Conservation (phyloP, 1,140 invertebrate species). For the Drosophila pseudoananassae region DNA sequence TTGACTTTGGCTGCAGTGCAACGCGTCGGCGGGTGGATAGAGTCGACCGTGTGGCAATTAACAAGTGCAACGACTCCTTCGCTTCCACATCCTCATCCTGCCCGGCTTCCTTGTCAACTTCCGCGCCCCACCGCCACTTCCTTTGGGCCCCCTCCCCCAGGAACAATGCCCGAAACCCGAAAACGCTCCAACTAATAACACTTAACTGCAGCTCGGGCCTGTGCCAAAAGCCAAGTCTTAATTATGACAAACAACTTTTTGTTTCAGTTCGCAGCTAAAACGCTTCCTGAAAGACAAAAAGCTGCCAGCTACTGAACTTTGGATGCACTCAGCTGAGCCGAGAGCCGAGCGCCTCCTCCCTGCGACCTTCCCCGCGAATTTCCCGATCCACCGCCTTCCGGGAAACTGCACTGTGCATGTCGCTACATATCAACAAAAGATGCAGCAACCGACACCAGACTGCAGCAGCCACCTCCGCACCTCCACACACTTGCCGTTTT, state of each 20-base stretch:
- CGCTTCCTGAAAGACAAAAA: constrained; percentile 66
- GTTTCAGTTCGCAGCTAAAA: constrained; percentile 57
- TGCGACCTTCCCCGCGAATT: constrained; percentile 1
- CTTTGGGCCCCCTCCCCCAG: constrained; percentile 5
- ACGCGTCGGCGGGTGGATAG: constrained; percentile 34
- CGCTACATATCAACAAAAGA: constrained; percentile 78
- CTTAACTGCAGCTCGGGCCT: constrained; percentile 50
- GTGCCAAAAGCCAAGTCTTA: constrained; percentile 63
- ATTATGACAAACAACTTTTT: constrained; percentile 70
- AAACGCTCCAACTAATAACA: constrained; percentile 69
- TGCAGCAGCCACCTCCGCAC: constrained; percentile 24
- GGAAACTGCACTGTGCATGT: constrained; percentile 61
- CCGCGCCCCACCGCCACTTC: constrained; percentile 25
- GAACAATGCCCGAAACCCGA: constrained; percentile 48
- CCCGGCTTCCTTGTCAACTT: constrained; percentile 49
- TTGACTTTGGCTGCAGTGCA: constrained; percentile 40
- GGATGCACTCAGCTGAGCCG: constrained; percentile 24
- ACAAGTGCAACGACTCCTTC: constrained; percentile 55
- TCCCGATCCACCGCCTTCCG: constrained; percentile 9
- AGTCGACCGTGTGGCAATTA: constrained; percentile 41
- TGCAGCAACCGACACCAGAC: constrained; percentile 47
- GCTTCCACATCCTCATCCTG: constrained; percentile 20
- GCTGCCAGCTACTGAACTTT: constrained; percentile 68
- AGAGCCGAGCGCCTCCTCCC: not conserved
- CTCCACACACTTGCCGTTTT: constrained; percentile 35